Conservation (phyloP, 1,140 invertebrate species). For the Procambarus virginalis region DNA sequence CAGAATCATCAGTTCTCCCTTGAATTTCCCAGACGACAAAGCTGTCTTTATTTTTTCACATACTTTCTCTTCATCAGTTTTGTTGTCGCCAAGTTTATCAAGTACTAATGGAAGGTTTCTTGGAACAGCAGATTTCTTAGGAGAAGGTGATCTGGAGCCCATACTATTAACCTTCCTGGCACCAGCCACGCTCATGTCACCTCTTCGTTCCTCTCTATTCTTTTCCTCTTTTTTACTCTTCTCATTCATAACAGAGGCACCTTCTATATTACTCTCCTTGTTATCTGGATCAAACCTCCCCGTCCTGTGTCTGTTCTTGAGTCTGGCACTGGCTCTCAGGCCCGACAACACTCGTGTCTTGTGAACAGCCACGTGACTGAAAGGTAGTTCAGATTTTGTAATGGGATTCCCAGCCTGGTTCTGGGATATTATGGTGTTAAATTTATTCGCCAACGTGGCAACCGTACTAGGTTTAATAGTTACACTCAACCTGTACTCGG, state of each 20-base stretch:
- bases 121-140: not conserved
- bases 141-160: not conserved
- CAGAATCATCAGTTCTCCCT: slow-evolving; percentile 69
- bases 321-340: slow-evolving; percentile 54
- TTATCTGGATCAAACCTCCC: slow-evolving; percentile 13
- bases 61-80: slow-evolving; percentile 70
- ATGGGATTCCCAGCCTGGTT: slow-evolving; percentile 56
- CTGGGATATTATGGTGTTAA: slow-evolving; percentile 69
- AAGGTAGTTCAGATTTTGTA: slow-evolving; percentile 42
- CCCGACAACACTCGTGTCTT: slow-evolving; percentile 45
- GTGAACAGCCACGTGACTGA: slow-evolving; percentile 45
- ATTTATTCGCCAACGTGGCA: slow-evolving; percentile 66
- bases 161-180: slow-evolving; percentile 1
- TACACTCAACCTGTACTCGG: slow-evolving; percentile 67
- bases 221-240: slow-evolving; percentile 61
- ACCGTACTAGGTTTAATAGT: slow-evolving; percentile 68
- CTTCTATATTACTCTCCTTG: slow-evolving; percentile 31
- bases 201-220: slow-evolving; percentile 53
- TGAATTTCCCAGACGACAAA: slow-evolving; percentile 69
- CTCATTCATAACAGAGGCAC: slow-evolving; percentile 37
- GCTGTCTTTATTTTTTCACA: slow-evolving; percentile 69
- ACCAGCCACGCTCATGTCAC: slow-evolving; percentile 4
- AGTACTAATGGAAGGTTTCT: not conserved
- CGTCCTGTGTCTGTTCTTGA: slow-evolving; percentile 60
- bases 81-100: slow-evolving; percentile 63